Evolutionary conservation across 1,140 invertebrate genomes (phyloP), one percentile per base, ranked within the genome.

Genomic region (Thaumatotibia leucotreta): DNA sequence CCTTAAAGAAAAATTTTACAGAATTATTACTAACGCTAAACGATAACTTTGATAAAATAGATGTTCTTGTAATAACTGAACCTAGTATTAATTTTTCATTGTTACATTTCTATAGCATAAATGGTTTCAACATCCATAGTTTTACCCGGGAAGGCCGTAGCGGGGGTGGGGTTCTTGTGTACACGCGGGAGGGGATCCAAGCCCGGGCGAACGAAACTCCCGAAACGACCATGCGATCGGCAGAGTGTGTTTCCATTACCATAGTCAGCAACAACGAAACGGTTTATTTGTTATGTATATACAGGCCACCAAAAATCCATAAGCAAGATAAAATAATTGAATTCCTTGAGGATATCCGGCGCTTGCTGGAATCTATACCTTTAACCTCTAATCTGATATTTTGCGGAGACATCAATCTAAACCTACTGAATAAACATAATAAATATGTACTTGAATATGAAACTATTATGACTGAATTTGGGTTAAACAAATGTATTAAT

Each of bases 31-130:
- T n/a, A n/a, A n/a, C n/a, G n/a, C n/a, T n/a, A 22, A 23, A 63
- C 4, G 31, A 61, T 20, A 5, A 14, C 39, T 14, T 65, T 32
- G 2, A 33, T 24, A 4, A 65, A 31, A 11, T 69, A 17, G 63
- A 69, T 63, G 24, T 69, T 17, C 23, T 69, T 9, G 63, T 69
- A 22, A 61, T 68, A 17, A 68, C 67, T 11, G 64, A 65, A 63
- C 23, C 64, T 5, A 65, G 62, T 17, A 49, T 69, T 3, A 49
- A 61, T 32, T 62, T 14, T 33, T 45, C 23, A 22, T 33, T 54
- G n/a, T 32, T 58, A n/a, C 4, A 11, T 32, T 54, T 54, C 33
- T 65, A 54, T 23, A 33, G 22, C 2, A 65, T 65, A 4, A 14
- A 20, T n/a, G 64, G 64, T 2, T 65, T 23, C 23, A 24, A 65